Evolutionary conservation across 64 coral and sea anemone species (phyloP).

Genomic region (Pocillopora damicornis): DNA sequence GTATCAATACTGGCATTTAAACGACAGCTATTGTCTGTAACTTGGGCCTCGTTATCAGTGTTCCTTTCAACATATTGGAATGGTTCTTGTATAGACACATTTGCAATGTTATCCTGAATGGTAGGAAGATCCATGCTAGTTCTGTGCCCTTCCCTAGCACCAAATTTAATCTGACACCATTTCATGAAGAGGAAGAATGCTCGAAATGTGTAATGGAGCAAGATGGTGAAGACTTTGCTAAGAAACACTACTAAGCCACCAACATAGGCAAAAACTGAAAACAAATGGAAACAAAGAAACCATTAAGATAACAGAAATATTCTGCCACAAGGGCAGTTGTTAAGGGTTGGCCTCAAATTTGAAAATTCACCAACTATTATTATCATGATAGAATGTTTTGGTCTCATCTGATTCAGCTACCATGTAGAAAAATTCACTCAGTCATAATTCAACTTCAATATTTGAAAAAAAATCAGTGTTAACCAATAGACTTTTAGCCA

Average conservation of each 20-base stretch:
- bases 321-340: too few relatives aligned
- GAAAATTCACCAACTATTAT: too few relatives aligned
- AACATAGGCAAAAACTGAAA: constrained; percentile 86
- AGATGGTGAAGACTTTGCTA: constrained; percentile 71
- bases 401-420: too few relatives aligned
- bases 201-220: constrained; percentile 73
- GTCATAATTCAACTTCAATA: too few relatives aligned
- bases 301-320: neutral
- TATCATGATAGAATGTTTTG: too few relatives aligned
- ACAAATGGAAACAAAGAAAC: neutral
- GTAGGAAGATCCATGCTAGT: constrained; percentile 8
- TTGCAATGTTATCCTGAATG: neutral
- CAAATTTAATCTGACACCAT: constrained; percentile 50
- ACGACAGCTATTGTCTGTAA: constrained; percentile 21
- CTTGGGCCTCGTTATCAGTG: neutral
- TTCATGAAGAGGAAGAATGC: constrained; percentile 47
- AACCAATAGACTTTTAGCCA: too few relatives aligned
- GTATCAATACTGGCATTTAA: constrained; percentile 31
- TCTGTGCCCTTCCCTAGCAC: constrained; percentile 58
- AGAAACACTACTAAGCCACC: constrained; percentile 83
- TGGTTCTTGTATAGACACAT: constrained; percentile 49
- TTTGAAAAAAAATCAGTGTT: too few relatives aligned
- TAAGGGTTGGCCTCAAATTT: too few relatives aligned
- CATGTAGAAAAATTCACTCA: too few relatives aligned
- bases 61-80: constrained; percentile 61